Evolutionary conservation across 2,113 vertebrate species (phyloP).

Genomic region (Pyrgilauda ruficollis): DNA sequence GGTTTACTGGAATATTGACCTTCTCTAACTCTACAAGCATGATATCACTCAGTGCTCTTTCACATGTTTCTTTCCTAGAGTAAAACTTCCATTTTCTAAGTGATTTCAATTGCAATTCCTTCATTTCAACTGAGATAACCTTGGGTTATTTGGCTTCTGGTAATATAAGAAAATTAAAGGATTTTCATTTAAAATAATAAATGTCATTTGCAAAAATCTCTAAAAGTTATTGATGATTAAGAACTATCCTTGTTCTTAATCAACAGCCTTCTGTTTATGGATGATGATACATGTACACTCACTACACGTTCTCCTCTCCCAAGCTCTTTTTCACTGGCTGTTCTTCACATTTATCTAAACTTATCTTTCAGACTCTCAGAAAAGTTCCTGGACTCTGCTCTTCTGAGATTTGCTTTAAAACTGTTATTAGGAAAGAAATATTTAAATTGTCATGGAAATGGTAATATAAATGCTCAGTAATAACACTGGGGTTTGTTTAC

Average conservation of each 20-base stretch:
- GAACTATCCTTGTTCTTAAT: no score
- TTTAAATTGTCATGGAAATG: background rate
- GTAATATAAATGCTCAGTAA: background rate
- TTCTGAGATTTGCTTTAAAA: background rate
- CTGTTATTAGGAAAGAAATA: background rate
- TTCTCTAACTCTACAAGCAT: background rate
- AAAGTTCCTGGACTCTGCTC: background rate
- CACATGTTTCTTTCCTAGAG: background rate
- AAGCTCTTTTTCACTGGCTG: background rate
- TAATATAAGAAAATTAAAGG: background rate
- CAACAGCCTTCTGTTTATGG: background rate
- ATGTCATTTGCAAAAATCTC: background rate
- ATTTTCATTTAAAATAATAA: background rate
- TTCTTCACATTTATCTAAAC: background rate
- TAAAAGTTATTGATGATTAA: background rate
- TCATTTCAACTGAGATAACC: background rate
- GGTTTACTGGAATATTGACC: background rate
- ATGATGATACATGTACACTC: background rate
- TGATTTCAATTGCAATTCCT: background rate
- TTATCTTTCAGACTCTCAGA: background rate
- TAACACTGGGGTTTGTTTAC: no score
- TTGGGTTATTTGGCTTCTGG: background rate
- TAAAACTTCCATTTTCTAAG: background rate
- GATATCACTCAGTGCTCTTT: background rate
- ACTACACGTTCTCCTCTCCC: background rate